Evolutionary conservation across 2,113 vertebrate species (phyloP), one percentile per base, ranked within the genome.

Genomic region (Neoarius graeffei): DNA sequence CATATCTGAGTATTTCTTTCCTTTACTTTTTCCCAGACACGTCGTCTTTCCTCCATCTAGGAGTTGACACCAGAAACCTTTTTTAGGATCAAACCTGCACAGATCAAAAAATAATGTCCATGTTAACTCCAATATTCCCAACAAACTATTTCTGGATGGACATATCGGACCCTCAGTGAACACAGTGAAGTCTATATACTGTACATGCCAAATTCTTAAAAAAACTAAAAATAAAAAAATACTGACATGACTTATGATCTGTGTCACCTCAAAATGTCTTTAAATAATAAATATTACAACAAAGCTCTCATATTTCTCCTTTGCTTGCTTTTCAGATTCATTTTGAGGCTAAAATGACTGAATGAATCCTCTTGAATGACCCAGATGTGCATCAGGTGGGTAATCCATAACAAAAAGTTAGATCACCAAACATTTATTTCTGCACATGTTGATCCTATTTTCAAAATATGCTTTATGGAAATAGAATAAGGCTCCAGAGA

Each of bases 51-150:
- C 98, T 93, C 97, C 98, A 71, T 99, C 98, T 23, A 98, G 94
- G 88, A 99, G 95, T 90, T 99, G 98, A 94, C 98, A 99, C 98
- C 98, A 99, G 93, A 99, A 99, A 84, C 98, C 98, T 93, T 99
- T 99, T 95, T 99, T 99, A 74, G 97, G 97, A 92, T 99, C 98
- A 89, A 99, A 99, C 92, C 98, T 99, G 94, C 1, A 76, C 3
- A 92, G 14, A 83, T 59, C 30, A 87, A 4, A 74, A 17, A 57
- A 17, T 10, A 5, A 56, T 50, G 19, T 30, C 4, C 35, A 7
- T 17, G 30, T 67, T 52, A 27, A 35, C 7, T 11, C 20, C 14
- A 64, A 7, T 42, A 66, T 50, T 62, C 20, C 6, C 7, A 66
- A 48, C 2, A 13, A 57, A 13, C 56, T 13, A 57, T 57, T 57